Evolutionary conservation across 2,113 vertebrate genomes (phyloP).

Genomic region (Otolemur garnettii): DNA sequence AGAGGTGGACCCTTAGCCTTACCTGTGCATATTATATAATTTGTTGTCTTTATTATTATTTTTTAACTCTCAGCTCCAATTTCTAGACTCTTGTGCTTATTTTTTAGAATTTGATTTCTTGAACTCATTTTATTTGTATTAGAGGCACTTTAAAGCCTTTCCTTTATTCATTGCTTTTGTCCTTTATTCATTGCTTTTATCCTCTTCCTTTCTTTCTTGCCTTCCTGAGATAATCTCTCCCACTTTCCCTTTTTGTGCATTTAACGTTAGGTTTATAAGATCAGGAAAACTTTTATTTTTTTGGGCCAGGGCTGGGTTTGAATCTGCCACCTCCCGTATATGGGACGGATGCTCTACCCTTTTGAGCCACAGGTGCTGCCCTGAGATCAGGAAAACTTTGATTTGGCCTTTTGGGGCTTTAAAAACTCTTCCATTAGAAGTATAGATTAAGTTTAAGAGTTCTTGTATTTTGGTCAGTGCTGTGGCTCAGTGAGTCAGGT

Average conservation of each 20-base stretch:
- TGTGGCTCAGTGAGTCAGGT: no score
- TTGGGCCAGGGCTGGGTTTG: no score
- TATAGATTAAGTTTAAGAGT: constrained; percentile 39
- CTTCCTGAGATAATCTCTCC: not conserved
- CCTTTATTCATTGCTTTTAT: not conserved
- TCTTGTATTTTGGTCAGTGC: not conserved
- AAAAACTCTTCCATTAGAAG: constrained; percentile 28
- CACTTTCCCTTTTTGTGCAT: not conserved
- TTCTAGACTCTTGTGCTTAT: constrained; percentile 15
- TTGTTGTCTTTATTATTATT: constrained; percentile 43
- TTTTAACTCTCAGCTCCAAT: not conserved
- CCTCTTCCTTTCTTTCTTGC: not conserved
- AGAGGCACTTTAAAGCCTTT: not conserved
- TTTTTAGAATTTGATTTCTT: constrained; percentile 57
- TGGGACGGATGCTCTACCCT: no score
- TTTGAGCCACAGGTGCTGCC: no score
- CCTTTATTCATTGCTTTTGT: not conserved
- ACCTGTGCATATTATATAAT: not conserved
- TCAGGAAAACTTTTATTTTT: constrained; percentile 43
- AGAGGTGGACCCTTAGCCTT: not conserved
- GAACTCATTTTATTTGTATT: constrained; percentile 3
- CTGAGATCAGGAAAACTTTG: constrained; percentile 47
- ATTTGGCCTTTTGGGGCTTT: not conserved
- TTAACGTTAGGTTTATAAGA: constrained; percentile 32
- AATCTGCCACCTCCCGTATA: no score